phyloP scores from a whole-genome alignment of 2,113 vertebrate genomes.

The Bothrops jararaca region DNA sequence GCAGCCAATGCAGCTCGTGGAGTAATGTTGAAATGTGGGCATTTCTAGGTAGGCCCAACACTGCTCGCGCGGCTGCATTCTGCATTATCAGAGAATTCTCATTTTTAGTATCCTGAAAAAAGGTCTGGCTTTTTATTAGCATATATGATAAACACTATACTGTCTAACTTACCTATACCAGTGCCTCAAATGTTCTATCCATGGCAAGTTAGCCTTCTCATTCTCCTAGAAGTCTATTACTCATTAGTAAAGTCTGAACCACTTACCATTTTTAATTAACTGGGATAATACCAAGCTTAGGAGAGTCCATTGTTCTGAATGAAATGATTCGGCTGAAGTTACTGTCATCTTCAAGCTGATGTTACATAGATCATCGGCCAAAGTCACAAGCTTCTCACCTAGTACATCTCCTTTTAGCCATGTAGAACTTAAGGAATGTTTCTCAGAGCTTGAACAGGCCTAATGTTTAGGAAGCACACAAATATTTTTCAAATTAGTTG shows the following conservation, averaged over 20 bases:
- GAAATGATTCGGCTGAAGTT: slow-evolving; percentile 55
- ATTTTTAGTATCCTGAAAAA: not conserved
- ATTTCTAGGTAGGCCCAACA: too few species aligned
- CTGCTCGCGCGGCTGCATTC: too few species aligned
- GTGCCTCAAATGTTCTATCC: not conserved
- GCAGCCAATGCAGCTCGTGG: too few species aligned
- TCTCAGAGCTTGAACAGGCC: slow-evolving; percentile 78
- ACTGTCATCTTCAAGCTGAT: slow-evolving; percentile 58
- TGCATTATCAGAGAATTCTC: not conserved
- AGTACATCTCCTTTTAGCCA: slow-evolving; percentile 90
- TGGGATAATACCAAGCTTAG: slow-evolving; percentile 88
- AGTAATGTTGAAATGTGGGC: too few species aligned
- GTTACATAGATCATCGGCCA: slow-evolving; percentile 82
- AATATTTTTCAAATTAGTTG: not conserved
- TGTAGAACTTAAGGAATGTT: slow-evolving; percentile 71
- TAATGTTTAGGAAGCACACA: slow-evolving; percentile 53
- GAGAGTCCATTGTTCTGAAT: slow-evolving; percentile 82
- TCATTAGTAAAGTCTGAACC: not conserved
- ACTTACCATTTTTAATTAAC: slow-evolving; percentile 80
- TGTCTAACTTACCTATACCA: not conserved
- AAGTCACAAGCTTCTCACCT: slow-evolving; percentile 80
- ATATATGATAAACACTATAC: not conserved
- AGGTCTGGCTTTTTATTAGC: not conserved
- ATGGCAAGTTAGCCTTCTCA: not conserved
- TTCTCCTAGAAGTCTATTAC: not conserved